Base-by-base conservation (phyloP, 2,113 vertebrate species). In the Muscicapa adusta region DNA sequence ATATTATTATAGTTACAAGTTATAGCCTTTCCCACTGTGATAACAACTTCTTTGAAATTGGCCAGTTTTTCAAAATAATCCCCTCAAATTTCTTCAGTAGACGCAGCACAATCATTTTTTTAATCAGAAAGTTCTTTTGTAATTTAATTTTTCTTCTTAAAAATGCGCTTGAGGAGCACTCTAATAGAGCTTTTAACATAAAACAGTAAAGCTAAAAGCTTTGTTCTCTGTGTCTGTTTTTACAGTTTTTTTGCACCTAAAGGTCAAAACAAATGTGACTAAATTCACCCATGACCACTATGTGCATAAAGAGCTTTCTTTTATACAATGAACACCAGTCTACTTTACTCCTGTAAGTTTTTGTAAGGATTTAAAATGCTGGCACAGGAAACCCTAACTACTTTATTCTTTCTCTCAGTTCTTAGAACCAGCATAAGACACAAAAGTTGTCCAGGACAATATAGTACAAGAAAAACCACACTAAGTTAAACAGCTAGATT, bases 101-200 rank as follows among this genome's bases (percentile, higher is more conserved):
- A 90, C 5, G 2, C 31, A 91, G 58, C 4, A 88, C 25, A 85
- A 74, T 77, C 2, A 5, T 25, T 73, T 72, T 76, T 93, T 78
- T 75, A 79, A 94, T 91, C 71, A 80, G 38, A 72, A 61, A 7
- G 10, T 42, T 85, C 18, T 88, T 88, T 28, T 50, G 9, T 80
- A 80, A 91, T 60, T 89, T 83, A 79, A 48, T 78, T 94, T 93
- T 91, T 94, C 36, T 74, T 89, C n/a, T 74, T 73, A 71, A 57
- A 31, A 87, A 88, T 63, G 57, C 20, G 67, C 63, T 91, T 90
- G 33, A 94, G 48, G 89, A 88, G 18, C 16, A 45, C 18, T 88
- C 33, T 74, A 54, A 34, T 40, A 61, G 57, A 51, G 25, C 28
- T 73, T 87, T 84, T 76, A 67, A 68, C 22, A 57, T 31, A 61